A percentile compares a stretch with the other conserved stretches of the same genome.
These are phyloP conservation scores for Lota lota DNA, from an alignment of 2,113 vertebrate genomes.

Conservation along the genomic window DNA sequence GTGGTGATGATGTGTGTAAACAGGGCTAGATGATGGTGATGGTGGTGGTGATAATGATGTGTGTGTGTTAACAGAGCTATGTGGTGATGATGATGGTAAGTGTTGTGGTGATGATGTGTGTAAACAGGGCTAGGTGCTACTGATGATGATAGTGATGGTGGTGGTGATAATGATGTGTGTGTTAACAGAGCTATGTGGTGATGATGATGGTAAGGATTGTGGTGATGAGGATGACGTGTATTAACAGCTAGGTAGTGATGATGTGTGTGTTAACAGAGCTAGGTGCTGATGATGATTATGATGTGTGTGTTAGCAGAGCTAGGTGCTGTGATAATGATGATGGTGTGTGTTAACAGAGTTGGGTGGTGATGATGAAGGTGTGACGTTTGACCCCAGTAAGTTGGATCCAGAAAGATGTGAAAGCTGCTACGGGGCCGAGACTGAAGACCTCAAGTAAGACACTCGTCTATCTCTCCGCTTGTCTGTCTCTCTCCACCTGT, in stretches of 20 bases:
- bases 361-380: constrained; percentile 84
- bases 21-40: too few species aligned
- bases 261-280: not conserved
- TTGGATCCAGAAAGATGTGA: constrained; percentile 92
- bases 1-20: not conserved
- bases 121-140: not conserved
- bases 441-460: constrained; percentile 89
- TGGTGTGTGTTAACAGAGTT: constrained; percentile 75
- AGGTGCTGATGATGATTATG: too few species aligned
- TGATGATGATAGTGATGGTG: too few species aligned
- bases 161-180: not conserved
- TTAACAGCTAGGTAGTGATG: too few species aligned
- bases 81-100: not conserved
- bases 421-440: constrained; percentile 97
- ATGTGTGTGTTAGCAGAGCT: too few species aligned
- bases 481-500: not conserved
- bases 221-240: too few species aligned
- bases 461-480: not conserved
- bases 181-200: not conserved
- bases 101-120: not conserved
- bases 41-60: not conserved
- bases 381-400: constrained; percentile 83
- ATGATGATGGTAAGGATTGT: too few species aligned
- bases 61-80: not conserved
- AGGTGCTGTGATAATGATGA: not conserved